Conservation (phyloP, 2,888 invertebrate genomes). For the Cheilosia impressa region DNA sequence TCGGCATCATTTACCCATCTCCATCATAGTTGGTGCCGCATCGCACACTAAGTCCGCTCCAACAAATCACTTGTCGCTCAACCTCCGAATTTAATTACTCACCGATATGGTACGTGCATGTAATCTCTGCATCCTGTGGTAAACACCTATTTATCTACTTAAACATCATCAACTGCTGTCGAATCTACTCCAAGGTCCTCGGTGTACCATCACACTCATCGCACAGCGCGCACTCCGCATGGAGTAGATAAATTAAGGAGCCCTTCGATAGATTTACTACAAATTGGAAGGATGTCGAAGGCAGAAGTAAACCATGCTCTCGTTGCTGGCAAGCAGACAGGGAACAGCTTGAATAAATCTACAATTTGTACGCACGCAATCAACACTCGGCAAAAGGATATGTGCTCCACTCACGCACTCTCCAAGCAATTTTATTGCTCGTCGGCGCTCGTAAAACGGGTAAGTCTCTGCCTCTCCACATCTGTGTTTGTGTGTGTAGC, state of each 20-base stretch:
- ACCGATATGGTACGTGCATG: conserved; percentile 35
- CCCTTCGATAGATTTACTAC: conserved; percentile 74
- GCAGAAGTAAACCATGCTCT: conserved; percentile 27
- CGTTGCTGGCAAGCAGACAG: conserved; percentile 8
- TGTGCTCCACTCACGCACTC: conserved; percentile 66
- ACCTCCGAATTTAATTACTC: conserved; percentile 41
- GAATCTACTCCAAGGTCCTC: conserved; percentile 12
- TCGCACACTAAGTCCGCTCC: neutral
- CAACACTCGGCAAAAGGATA: conserved; percentile 73
- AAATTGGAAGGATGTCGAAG: conserved; percentile 71
- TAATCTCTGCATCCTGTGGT: conserved; percentile 70
- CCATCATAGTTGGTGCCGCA: neutral
- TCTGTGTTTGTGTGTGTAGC: conserved; percentile 1
- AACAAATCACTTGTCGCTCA: conserved; percentile 17
- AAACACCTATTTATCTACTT: conserved; percentile 71
- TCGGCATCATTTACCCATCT: too few relatives aligned
- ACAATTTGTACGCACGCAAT: conserved; percentile 75
- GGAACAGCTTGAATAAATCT: conserved; percentile 73
- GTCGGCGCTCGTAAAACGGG: conserved; percentile 66
- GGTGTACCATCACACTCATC: neutral
- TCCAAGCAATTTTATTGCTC: conserved; percentile 65
- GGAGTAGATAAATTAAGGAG: conserved; percentile 67
- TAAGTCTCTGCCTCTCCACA: neutral
- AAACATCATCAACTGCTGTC: conserved; percentile 51
- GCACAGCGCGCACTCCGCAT: conserved; percentile 1